Evolutionary conservation across 2,888 invertebrate genomes (phyloP).

Genomic region (Arrhopalites spinosus): DNA sequence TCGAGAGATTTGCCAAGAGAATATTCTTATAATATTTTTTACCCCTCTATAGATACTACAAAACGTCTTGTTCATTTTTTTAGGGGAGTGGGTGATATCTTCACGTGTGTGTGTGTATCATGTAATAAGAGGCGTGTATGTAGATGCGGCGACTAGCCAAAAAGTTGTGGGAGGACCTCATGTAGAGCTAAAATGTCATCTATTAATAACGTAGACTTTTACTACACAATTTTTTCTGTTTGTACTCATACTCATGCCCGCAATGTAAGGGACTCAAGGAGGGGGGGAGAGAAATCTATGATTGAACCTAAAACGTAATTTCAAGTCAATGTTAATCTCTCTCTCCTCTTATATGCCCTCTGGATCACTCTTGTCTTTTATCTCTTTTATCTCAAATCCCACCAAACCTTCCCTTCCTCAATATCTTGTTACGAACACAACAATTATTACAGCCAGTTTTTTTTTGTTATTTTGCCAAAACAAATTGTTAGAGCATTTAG

Average conservation of each 20-base stretch:
- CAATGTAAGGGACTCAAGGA: not conserved
- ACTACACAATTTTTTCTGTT: no score
- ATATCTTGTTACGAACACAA: not conserved
- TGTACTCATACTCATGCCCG: not conserved
- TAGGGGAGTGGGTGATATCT: no score
- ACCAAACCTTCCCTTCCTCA: not conserved
- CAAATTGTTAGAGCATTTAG: not conserved
- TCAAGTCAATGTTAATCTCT: not conserved
- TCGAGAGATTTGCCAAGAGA: no score
- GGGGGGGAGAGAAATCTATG: not conserved
- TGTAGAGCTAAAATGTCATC: slow-evolving; percentile 36
- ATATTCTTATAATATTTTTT: no score
- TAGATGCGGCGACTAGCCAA: slow-evolving; percentile 26
- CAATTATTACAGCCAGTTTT: not conserved
- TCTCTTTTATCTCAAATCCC: not conserved
- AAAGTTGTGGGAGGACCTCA: slow-evolving; percentile 37
- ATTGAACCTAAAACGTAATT: slow-evolving; percentile 24
- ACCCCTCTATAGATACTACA: no score
- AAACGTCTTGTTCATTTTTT: no score
- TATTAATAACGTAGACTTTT: slow-evolving; percentile 30
- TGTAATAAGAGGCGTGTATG: slow-evolving; percentile 12
- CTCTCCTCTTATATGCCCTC: not conserved
- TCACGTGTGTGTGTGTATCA: not conserved
- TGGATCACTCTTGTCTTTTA: not conserved
- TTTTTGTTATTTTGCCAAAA: not conserved